Evolutionary conservation across 2,888 invertebrate genomes (phyloP), one percentile per base, ranked within the genome.

Genomic region (Acleris laterana): DNA sequence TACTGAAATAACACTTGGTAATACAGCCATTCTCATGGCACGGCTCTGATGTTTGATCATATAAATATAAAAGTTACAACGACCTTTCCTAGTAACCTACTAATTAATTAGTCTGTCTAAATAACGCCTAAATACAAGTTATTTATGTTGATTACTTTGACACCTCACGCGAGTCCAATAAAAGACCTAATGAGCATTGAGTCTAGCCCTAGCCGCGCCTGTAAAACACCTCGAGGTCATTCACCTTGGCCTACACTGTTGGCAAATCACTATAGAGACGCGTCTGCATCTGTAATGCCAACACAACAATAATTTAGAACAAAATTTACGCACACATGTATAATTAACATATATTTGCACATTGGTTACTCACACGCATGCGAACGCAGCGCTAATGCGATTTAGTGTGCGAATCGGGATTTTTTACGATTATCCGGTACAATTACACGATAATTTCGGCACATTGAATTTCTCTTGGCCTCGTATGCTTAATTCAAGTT

Each of bases 391-490:
- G 38, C 38, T 13, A 13, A 11, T 4, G 38, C 38, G 13, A 13
- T 38, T 13, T 38, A 13, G 13, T 13, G 38, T 38, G 1, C 4
- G 1, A 38, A 46, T 16, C 17, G 6, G 17, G 44, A 5, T 16
- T 5, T 46, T 46, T 16, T 46, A 46, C 46, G 46, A 46, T 46
- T 17, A 46, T 46, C 16, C 46, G 16, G 17, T n/a, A 46, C 46
- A 6, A 32, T 46, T 46, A 46, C 5, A n/a, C 20, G 62, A 50
- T 58, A 61, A 52, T 62, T 62, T 56, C 25, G 57, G 56, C 42
- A 61, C 49, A 56, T 51, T 56, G 63, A 71, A 70, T 70, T 71
- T 70, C 71, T 57, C 70, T 67, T 53, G 69, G 51, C 71, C 70
- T 71, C 64, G 66, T 19, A 20, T 49, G 62, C 1, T 17, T 46